Base-by-base conservation (phyloP, 1,140 invertebrate genomes). In the Halesus radiatus region DNA sequence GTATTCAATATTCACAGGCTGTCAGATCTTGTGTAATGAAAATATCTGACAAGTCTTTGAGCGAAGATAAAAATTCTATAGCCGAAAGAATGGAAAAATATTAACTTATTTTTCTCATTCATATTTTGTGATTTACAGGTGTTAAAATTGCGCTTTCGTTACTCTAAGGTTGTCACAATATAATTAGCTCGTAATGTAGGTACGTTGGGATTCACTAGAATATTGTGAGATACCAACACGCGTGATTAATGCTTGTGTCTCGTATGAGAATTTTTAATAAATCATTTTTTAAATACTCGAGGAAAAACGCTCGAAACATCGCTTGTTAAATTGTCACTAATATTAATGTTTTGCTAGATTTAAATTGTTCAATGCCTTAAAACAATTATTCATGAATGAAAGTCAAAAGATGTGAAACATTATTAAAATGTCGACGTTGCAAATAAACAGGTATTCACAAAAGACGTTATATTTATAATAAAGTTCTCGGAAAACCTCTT, bases 1-100 rank as follows among this genome's bases (percentile, higher is more conserved):
- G 62, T 76, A 73, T 45, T 45, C 37, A 45, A 45, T 76, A 76
- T 76, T 77, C 81, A 82, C 74, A 77, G 78, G 45, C 77, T 79
- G 81, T 82, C 81, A 76, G 29, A 45, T 45, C 45, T 45, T 22
- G 15, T 50, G 32, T 50, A 52, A 72, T 52, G 45, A 72, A 50
- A 22, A 37, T 50, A 16, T 72, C 52, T 72, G 68, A 53, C 52
- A 60, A 15, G n/a, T 26, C 58, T 60, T 23, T 23, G 23, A 60
- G 45, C 54, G 22, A 56, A 66, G 62, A 37, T 26, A 18, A 66
- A 66, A 66, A 66, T 66, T 13, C 29, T 66, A 66, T 66, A 29
- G 32, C 16, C 62, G 26, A 18, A 29, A 8, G 32, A 66, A 66
- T 29, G 26, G 26, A 66, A 66, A 29, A 66, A n/a, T 66, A 6